These are phyloP conservation scores for Ceryle rudis DNA, from an alignment of 2,797 vertebrate species.

Conservation along the genomic window DNA sequence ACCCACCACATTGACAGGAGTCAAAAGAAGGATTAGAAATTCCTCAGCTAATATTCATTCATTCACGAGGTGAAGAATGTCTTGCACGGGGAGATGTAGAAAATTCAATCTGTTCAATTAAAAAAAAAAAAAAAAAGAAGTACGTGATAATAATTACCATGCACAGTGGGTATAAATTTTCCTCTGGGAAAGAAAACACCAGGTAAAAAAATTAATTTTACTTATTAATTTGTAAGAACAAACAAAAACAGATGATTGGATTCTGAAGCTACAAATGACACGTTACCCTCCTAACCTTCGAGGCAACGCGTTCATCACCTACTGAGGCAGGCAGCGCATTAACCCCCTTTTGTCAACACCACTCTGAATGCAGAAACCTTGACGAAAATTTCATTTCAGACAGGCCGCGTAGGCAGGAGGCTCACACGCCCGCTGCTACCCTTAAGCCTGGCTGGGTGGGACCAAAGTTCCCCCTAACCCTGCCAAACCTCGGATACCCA, in stretches of 20 bases:
- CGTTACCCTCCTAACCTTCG: rapidly evolving
- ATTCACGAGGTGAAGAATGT: neutral
- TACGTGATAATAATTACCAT: rapidly evolving
- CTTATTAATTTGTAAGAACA: neutral
- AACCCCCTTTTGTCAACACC: rapidly evolving
- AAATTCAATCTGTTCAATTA: neutral
- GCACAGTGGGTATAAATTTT: neutral
- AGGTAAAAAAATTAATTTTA: neutral
- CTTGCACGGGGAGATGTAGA: neutral
- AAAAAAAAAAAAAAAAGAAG: neutral
- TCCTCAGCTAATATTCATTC: neutral
- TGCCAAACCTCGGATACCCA: rapidly evolving
- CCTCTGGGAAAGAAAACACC: neutral
- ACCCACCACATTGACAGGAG: neutral
- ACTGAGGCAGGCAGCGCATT: rapidly evolving
- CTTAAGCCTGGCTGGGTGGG: rapidly evolving
- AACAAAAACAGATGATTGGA: neutral
- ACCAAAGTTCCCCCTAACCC: rapidly evolving
- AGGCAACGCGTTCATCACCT: rapidly evolving
- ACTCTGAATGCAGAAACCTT: rapidly evolving
- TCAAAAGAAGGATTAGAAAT: neutral
- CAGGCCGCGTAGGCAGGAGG: rapidly evolving
- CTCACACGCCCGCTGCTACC: neutral
- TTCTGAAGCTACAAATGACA: neutral
- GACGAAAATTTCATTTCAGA: rapidly evolving